phyloP scores from a whole-genome alignment of 2,113 vertebrate species.

The Vidua chalybeata region DNA sequence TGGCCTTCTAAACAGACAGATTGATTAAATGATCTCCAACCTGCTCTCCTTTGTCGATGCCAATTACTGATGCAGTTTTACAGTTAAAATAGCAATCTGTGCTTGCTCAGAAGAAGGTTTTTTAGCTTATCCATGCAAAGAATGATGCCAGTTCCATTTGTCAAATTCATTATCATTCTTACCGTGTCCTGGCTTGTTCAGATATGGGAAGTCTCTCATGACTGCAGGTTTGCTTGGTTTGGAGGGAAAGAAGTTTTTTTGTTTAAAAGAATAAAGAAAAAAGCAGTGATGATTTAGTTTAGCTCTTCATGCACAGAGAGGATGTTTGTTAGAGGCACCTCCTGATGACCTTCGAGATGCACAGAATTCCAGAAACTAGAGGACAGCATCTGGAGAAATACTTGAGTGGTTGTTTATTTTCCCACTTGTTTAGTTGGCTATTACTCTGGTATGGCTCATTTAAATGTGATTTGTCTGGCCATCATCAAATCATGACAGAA shows the following conservation, averaged over 20 bases:
- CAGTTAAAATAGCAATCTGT: not conserved
- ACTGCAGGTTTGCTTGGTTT: not conserved
- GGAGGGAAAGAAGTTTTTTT: not conserved
- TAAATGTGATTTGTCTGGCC: not conserved
- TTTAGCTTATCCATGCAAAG: not conserved
- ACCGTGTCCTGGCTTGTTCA: not conserved
- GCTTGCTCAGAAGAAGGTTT: not conserved
- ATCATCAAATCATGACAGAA: not conserved
- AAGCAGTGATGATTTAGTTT: not conserved
- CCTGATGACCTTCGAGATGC: not conserved
- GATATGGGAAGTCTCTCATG: not conserved
- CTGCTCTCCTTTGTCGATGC: not conserved
- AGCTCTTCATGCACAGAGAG: not conserved
- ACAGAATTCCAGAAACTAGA: conserved; percentile 39
- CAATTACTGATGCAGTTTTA: not conserved
- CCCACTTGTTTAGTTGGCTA: not conserved
- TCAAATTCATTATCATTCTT: not conserved
- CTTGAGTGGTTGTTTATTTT: not conserved
- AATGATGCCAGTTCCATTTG: not conserved
- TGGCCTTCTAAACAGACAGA: not conserved
- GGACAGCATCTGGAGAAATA: conserved; percentile 24
- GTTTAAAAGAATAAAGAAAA: not conserved
- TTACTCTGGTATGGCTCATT: not conserved
- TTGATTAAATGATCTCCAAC: not conserved
- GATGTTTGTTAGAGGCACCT: conserved; percentile 35